Percentiles rank a stretch among this genome's conserved stretches.
Conservation (phyloP, 2,113 vertebrate species). For the Crotophaga sulcirostris region DNA sequence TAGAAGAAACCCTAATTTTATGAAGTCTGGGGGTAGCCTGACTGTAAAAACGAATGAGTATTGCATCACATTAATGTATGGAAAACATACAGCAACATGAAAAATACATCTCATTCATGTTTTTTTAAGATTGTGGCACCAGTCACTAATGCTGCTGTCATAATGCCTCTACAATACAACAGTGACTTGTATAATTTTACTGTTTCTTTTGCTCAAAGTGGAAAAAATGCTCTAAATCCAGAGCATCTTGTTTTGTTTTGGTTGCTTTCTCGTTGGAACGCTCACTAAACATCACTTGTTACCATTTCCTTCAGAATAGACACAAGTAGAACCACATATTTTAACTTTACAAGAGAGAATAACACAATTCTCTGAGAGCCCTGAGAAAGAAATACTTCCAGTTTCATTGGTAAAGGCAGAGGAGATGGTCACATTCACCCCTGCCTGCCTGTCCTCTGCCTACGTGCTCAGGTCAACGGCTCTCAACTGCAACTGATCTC, state of each 20-base stretch:
- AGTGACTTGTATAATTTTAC: background rate
- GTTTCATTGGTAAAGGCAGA: background rate
- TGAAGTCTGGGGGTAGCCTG: background rate
- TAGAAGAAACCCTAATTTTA: background rate
- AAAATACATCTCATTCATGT: background rate
- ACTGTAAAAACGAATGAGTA: background rate
- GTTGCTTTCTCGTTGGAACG: background rate
- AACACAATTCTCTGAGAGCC: background rate
- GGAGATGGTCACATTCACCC: background rate
- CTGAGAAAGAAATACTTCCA: background rate
- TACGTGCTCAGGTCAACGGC: background rate
- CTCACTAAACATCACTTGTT: background rate
- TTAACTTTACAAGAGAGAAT: background rate
- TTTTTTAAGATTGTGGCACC: background rate
- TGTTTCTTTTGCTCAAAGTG: background rate
- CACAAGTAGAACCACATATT: background rate
- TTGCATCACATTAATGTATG: background rate
- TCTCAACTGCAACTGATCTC: conserved; percentile 19
- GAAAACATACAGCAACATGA: background rate
- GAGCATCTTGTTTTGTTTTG: background rate
- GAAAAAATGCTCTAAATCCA: background rate
- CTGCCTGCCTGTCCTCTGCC: background rate
- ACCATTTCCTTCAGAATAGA: background rate
- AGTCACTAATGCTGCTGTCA: conserved; percentile 1
- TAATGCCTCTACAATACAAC: background rate